Evolutionary conservation across 2,113 vertebrate genomes (phyloP).

Genomic region (Ranitomeya variabilis): DNA sequence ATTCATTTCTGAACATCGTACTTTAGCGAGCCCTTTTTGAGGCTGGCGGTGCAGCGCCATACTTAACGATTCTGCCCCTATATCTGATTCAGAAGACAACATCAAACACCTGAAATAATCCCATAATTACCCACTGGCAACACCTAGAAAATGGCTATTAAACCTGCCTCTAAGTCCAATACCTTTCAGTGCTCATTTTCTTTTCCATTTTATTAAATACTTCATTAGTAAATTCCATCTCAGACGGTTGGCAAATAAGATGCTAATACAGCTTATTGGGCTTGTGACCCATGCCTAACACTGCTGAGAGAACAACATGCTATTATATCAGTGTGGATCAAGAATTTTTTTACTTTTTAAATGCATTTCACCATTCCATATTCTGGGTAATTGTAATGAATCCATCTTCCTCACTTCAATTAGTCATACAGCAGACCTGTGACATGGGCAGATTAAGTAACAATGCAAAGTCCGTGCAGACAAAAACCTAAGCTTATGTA

Average conservation of each 20-base stretch:
- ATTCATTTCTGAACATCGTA: too few relatives aligned
- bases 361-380: too few relatives aligned
- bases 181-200: neutral
- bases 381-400: neutral
- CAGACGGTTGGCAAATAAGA: neutral
- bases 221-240: conserved; percentile 7
- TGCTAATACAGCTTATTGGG: conserved; percentile 20
- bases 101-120: neutral
- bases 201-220: neutral
- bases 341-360: neutral
- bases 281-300: neutral
- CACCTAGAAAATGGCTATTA: too few relatives aligned
- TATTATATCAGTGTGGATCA: neutral
- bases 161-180: neutral
- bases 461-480: too few relatives aligned
- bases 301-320: neutral
- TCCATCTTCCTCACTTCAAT: neutral
- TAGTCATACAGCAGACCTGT: neutral
- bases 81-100: neutral
- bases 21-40: too few relatives aligned
- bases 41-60: too few relatives aligned
- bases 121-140: too few relatives aligned
- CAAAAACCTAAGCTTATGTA: too few relatives aligned
- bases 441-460: too few relatives aligned
- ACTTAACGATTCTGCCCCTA: too few relatives aligned